phyloP scores from a whole-genome alignment of 2,888 invertebrate genomes.

The Teleogryllus oceanicus region DNA sequence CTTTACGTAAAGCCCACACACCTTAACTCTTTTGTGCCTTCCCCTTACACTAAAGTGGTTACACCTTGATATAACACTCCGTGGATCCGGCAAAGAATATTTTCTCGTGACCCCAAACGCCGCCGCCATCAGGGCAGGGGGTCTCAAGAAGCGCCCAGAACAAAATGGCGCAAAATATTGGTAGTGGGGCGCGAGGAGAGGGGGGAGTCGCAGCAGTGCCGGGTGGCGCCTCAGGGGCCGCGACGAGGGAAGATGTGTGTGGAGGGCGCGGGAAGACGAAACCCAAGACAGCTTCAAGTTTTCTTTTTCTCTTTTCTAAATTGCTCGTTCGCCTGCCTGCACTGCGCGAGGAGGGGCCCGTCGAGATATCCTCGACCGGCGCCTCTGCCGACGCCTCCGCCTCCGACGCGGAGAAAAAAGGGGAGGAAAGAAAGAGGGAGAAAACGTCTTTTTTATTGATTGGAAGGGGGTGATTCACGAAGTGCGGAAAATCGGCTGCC shows the following conservation, averaged over 20 bases:
- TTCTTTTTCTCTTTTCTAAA: not conserved
- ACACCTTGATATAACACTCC: no score
- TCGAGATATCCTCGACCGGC: not conserved
- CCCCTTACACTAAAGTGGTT: no score
- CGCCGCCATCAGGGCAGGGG: not conserved
- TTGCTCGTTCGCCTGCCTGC: conserved; percentile 2
- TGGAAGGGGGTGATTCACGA: not conserved
- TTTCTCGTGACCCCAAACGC: not conserved
- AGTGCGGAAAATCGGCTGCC: not conserved
- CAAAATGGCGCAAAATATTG: conserved; percentile 9
- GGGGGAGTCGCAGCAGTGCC: not conserved
- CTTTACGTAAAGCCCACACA: no score
- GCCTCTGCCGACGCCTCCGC: not conserved
- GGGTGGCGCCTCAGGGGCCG: not conserved
- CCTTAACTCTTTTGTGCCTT: no score
- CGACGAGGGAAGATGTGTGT: not conserved
- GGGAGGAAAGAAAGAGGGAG: not conserved
- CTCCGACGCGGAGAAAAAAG: not conserved
- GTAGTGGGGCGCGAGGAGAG: not conserved
- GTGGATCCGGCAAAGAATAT: no score
- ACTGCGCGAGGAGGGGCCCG: not conserved
- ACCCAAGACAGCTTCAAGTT: not conserved
- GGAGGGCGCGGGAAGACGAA: not conserved
- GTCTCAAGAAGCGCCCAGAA: not conserved
- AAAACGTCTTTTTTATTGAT: not conserved